Conservation (phyloP, 2,113 vertebrate genomes). For the Hippolais icterina region DNA sequence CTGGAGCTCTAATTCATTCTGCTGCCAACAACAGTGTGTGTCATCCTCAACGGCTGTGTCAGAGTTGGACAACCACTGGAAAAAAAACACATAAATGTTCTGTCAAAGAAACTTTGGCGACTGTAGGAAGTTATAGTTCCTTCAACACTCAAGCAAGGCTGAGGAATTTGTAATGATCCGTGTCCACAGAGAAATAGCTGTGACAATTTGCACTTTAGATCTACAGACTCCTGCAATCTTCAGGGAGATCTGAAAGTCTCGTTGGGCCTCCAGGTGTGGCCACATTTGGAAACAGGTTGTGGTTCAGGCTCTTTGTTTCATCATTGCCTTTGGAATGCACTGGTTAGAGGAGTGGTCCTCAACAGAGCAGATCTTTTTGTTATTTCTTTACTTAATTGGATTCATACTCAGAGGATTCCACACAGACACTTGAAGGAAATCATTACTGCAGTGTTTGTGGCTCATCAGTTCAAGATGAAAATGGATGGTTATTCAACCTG, state of each 20-base stretch:
- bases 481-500: background rate
- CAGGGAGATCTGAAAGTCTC: background rate
- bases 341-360: background rate
- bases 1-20: background rate
- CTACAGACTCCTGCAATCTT: background rate
- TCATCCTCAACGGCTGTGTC: background rate
- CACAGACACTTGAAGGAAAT: background rate
- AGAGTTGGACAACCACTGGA: background rate
- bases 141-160: background rate
- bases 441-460: background rate
- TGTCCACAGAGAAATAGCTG: background rate
- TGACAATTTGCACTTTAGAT: background rate
- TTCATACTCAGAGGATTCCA: background rate
- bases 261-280: background rate
- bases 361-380: background rate
- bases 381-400: background rate
- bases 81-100: background rate
- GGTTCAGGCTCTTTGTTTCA: background rate
- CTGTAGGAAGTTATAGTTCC: background rate
- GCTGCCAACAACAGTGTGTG: background rate
- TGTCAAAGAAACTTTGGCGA: background rate
- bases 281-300: background rate
- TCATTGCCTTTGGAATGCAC: background rate
- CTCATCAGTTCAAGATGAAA: background rate
- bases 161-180: fast-evolving